Base-by-base conservation (phyloP, 2,888 invertebrate genomes). In the Phyllotreta striolata region DNA sequence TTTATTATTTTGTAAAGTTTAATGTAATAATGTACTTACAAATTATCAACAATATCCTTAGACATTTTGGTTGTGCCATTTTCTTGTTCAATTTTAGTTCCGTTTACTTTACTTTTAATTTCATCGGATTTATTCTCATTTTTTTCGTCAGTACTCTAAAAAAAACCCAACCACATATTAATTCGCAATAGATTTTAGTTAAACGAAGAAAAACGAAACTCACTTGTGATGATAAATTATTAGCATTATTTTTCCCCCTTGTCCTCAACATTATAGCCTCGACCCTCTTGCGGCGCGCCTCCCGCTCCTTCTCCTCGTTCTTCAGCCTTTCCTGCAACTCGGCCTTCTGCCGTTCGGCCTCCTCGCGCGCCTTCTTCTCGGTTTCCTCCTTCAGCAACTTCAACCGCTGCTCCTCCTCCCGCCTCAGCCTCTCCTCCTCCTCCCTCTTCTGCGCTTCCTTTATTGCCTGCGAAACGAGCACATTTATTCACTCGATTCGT, bases 181-280 rank as follows among this genome's bases (percentile, higher is more conserved):
- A 14, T 40, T 39, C 6, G 24, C 34, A 34, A 35, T 12, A n/a
- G 56, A 10, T 57, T 37, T 41, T 14, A 24, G 13, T 52, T 9
- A 38, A 35, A 52, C 41, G 12, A 54, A 14, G 35, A 55, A 34
- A 46, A 38, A 35, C 10, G 3, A 24, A 24, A 63, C 63, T 64
- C 65, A 76, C 76, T 70, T 74, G 74, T 66, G 75, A 76, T 61
- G 70, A 71, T 46, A 71, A 62, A 61, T 71, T 64, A 69, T 76
- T 76, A n/a, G 74, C 66, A 67, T 77, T 77, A 64, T 74, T 75
- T 69, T 80, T 81, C 55, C 86, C 87, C 70, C 95, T 85, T n/a
- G 95, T 96, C 75, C 96, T 84, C 58, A 90, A 88, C 96, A 96
- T 96, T 76, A 96, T 96, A 61, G 93, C 94, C 81, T 95, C 95